Percentiles rank a stretch among this genome's conserved stretches.
phyloP scores from a whole-genome alignment of 1,140 invertebrate genomes.

The Helicorthomorpha holstii region DNA sequence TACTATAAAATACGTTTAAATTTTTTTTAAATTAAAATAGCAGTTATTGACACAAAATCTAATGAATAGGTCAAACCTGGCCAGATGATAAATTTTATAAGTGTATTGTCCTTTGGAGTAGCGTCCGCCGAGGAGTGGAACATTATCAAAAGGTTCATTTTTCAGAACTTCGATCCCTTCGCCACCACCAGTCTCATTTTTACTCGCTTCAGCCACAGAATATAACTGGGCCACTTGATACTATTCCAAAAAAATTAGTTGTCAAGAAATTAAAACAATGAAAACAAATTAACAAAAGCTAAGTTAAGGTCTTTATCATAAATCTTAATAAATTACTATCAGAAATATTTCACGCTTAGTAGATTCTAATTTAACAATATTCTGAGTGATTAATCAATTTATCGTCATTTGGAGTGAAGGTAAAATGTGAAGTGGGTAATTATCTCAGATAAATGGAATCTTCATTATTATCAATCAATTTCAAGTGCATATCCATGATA shows the following conservation, averaged over 20 bases:
- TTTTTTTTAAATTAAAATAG: too few species aligned
- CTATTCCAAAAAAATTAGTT: conserved; percentile 31
- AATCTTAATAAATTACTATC: neutral
- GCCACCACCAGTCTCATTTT: conserved; percentile 98
- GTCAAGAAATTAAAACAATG: neutral
- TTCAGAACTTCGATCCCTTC: conserved; percentile 97
- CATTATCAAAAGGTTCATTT: conserved; percentile 84
- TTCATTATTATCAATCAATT: too few species aligned
- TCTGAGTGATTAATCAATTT: neutral
- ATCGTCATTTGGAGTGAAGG: neutral
- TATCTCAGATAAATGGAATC: too few species aligned
- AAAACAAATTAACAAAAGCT: neutral
- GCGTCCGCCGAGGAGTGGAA: conserved; percentile 71
- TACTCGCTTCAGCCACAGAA: conserved; percentile 95
- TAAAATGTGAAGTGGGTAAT: neutral
- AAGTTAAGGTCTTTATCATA: too few species aligned
- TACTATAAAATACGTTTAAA: conserved; percentile 32
- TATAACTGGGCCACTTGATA: conserved; percentile 97
- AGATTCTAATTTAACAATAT: neutral
- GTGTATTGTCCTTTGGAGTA: conserved; percentile 95
- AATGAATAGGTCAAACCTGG: conserved; percentile 35
- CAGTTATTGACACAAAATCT: too few species aligned
- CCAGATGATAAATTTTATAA: conserved; percentile 98
- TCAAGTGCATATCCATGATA: too few species aligned
- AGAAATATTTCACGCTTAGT: neutral